Evolutionary conservation across 1,140 invertebrate genomes (phyloP).

Genomic region (Bactericera cockerelli): DNA sequence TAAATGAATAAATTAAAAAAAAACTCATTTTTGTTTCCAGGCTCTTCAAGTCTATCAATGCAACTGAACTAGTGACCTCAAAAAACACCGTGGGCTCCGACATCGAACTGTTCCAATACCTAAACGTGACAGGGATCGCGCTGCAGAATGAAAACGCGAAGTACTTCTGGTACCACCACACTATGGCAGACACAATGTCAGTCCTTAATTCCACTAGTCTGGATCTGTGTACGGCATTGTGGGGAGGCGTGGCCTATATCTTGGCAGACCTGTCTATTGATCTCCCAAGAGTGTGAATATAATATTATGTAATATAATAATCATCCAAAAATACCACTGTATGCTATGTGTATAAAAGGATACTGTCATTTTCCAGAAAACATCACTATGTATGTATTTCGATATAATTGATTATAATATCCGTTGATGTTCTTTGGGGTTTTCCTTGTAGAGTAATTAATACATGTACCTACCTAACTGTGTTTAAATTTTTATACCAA

Average conservation of each 20-base stretch:
- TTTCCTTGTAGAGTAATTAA: too few relatives aligned
- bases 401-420: too few relatives aligned
- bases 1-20: too few relatives aligned
- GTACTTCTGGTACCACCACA: conserved; percentile 75
- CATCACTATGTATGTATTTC: too few relatives aligned
- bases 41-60: conserved; percentile 35
- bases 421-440: too few relatives aligned
- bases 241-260: conserved; percentile 55
- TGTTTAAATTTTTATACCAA: too few relatives aligned
- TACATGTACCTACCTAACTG: too few relatives aligned
- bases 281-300: conserved; percentile 36
- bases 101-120: conserved; percentile 40
- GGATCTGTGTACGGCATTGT: conserved; percentile 53
- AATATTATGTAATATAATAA: conserved; percentile 7
- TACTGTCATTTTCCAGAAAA: too few relatives aligned
- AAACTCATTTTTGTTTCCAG: too few relatives aligned
- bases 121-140: conserved; percentile 48
- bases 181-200: conserved; percentile 58
- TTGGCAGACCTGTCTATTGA: conserved; percentile 52
- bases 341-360: too few relatives aligned
- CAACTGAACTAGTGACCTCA: conserved; percentile 30
- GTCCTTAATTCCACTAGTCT: conserved; percentile 47
- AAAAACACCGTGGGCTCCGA: conserved; percentile 40
- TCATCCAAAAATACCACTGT: conserved; percentile 6
- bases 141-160: conserved; percentile 48